phyloP scores from a whole-genome alignment of 2,797 vertebrate species.

The Thamnophis elegans region DNA sequence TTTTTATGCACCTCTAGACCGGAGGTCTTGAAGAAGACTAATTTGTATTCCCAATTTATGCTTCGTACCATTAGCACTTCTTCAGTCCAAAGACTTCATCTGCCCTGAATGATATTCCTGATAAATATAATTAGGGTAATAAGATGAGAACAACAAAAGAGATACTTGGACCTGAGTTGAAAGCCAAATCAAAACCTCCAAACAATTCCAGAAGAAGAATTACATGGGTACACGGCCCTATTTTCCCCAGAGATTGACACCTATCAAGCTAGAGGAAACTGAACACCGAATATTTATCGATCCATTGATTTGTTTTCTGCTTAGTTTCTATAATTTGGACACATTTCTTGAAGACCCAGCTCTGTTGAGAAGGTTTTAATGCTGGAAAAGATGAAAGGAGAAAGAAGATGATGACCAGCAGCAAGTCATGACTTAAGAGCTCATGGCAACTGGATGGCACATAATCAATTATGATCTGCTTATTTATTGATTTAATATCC shows the following conservation, averaged over 20 bases:
- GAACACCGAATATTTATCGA: background rate
- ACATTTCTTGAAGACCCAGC: background rate
- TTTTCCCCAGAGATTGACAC: background rate
- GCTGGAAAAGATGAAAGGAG: background rate
- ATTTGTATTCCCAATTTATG: background rate
- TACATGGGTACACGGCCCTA: background rate
- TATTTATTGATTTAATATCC: background rate
- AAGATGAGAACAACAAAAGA: background rate
- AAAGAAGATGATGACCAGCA: background rate
- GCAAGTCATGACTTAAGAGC: background rate
- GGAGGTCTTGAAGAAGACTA: background rate
- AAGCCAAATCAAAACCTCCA: conserved; percentile 1
- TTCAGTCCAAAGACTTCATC: conserved; percentile 10
- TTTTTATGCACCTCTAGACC: background rate
- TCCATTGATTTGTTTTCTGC: background rate
- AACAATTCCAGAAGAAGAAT: background rate
- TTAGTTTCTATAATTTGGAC: background rate
- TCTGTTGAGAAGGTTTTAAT: background rate
- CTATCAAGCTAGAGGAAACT: background rate
- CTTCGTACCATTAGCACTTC: background rate
- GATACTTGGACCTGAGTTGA: background rate
- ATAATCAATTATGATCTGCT: background rate
- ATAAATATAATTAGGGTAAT: background rate
- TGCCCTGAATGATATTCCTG: background rate
- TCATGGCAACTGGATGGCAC: background rate